phyloP scores from a whole-genome alignment of 1,140 invertebrate genomes.

The Nephotettix cincticeps region DNA sequence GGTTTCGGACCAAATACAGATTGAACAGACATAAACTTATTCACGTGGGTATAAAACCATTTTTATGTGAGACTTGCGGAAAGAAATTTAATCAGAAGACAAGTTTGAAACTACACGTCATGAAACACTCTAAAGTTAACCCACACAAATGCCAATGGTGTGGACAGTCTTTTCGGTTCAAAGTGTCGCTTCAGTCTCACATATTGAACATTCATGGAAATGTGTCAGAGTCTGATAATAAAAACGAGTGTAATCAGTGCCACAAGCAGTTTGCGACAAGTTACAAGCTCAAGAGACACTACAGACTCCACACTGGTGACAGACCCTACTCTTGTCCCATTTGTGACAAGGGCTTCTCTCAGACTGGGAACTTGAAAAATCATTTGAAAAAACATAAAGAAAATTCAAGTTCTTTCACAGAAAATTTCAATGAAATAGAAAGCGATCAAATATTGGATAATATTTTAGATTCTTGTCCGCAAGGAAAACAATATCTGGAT shows the following conservation, averaged over 20 bases:
- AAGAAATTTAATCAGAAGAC: slow-evolving; percentile 24
- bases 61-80: slow-evolving; percentile 64
- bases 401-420: not conserved
- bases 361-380: slow-evolving; percentile 30
- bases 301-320: slow-evolving; percentile 42
- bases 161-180: slow-evolving; percentile 51
- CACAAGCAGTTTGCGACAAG: slow-evolving; percentile 27
- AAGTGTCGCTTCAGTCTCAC: slow-evolving; percentile 35
- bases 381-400: slow-evolving; percentile 28
- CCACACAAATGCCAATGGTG: slow-evolving; percentile 54
- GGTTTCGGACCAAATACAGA: slow-evolving; percentile 41
- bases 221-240: not conserved
- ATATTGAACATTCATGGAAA: slow-evolving; percentile 28
- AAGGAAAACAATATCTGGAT: slow-evolving; percentile 11
- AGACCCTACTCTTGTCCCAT: slow-evolving; percentile 50
- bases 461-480: slow-evolving; percentile 18
- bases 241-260: slow-evolving; percentile 53
- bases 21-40: slow-evolving; percentile 50
- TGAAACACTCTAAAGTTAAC: slow-evolving; percentile 57
- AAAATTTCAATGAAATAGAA: not conserved
- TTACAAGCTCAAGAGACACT: slow-evolving; percentile 31
- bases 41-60: slow-evolving; percentile 74
- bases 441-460: slow-evolving; percentile 3
- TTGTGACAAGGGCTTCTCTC: slow-evolving; percentile 48
- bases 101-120: slow-evolving; percentile 46